A percentile compares a stretch with the other conserved stretches of the same genome.
phyloP scores from a whole-genome alignment of 2,888 invertebrate species.

The Quadroppia sp. region DNA sequence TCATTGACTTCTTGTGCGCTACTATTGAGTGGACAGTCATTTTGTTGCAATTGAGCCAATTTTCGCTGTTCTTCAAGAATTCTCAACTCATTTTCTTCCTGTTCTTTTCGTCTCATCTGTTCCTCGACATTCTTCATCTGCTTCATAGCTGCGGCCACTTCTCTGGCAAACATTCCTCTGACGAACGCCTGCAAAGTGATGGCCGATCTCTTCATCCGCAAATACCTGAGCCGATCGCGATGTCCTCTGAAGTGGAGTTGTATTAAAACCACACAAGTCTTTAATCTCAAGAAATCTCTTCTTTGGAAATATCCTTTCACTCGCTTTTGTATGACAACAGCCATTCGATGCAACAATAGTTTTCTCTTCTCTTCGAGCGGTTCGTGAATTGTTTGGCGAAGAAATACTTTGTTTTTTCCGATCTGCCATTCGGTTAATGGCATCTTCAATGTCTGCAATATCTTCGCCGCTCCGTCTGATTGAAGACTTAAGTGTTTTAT shows the following conservation, averaged over 20 bases:
- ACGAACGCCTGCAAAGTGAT: slow-evolving; percentile 75
- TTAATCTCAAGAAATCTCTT: slow-evolving; percentile 65
- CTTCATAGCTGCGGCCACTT: slow-evolving; percentile 70
- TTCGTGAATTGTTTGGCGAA: slow-evolving; percentile 73
- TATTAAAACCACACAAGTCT: slow-evolving; percentile 66
- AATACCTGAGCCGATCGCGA: slow-evolving; percentile 74
- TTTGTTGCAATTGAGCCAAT: slow-evolving; percentile 50
- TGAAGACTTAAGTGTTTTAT: slow-evolving; percentile 2
- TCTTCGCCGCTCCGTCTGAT: slow-evolving; percentile 45
- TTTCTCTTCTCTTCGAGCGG: slow-evolving; percentile 75
- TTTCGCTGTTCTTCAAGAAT: slow-evolving; percentile 67
- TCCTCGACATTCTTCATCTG: slow-evolving; percentile 62
- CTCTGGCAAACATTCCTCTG: slow-evolving; percentile 78
- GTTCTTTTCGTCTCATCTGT: slow-evolving; percentile 48
- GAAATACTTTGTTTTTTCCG: slow-evolving; percentile 76
- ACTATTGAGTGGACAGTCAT: slow-evolving; percentile 55
- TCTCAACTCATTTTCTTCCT: slow-evolving; percentile 57
- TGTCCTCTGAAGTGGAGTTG: slow-evolving; percentile 81
- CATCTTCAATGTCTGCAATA: slow-evolving; percentile 64
- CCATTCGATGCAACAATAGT: slow-evolving; percentile 64
- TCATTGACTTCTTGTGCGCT: slow-evolving; percentile 57
- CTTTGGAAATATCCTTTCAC: slow-evolving; percentile 66
- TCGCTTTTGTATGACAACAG: slow-evolving; percentile 68
- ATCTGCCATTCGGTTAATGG: slow-evolving; percentile 77
- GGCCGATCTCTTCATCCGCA: slow-evolving; percentile 73